These are phyloP conservation scores for Cydia splendana DNA, from an alignment of 1,140 invertebrate species.

Conservation along the genomic window DNA sequence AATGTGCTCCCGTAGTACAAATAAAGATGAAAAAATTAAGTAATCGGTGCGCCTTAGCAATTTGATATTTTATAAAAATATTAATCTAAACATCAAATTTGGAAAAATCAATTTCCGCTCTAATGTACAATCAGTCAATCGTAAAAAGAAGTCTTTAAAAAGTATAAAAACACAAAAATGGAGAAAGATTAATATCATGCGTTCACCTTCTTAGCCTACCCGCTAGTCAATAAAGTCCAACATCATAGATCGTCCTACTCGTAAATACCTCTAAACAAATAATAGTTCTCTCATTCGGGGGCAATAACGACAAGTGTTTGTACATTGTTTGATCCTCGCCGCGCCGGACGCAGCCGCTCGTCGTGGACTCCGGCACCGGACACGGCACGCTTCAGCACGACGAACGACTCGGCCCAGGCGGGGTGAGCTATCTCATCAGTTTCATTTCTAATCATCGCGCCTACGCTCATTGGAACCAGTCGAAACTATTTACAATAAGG, in stretches of 20 bases:
- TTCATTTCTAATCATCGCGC: constrained; percentile 44
- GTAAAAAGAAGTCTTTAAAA: constrained; percentile 38
- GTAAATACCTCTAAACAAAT: constrained; percentile 56
- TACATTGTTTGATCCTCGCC: constrained; percentile 47
- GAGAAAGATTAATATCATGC: constrained; percentile 36
- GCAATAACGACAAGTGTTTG: constrained; percentile 56
- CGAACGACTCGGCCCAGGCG: background rate
- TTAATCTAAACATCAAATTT: constrained; percentile 39
- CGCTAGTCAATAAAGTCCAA: constrained; percentile 51
- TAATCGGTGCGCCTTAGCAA: constrained; percentile 45
- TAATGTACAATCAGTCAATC: constrained; percentile 45
- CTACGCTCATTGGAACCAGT: constrained; percentile 62
- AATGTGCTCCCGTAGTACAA: constrained; percentile 17
- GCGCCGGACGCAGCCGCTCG: background rate
- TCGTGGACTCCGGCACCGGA: too few species aligned
- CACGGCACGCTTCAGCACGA: background rate
- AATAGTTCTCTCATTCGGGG: constrained; percentile 54
- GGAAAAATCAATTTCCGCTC: constrained; percentile 36
- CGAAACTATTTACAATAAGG: constrained; percentile 76
- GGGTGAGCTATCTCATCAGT: constrained; percentile 42
- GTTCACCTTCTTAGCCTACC: constrained; percentile 45
- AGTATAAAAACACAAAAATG: constrained; percentile 30
- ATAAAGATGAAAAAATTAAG: constrained; percentile 41
- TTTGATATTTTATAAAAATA: constrained; percentile 35
- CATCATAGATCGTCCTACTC: constrained; percentile 64